Conservation (phyloP, 2,797 vertebrate genomes). For the Ceyx erithaca region DNA sequence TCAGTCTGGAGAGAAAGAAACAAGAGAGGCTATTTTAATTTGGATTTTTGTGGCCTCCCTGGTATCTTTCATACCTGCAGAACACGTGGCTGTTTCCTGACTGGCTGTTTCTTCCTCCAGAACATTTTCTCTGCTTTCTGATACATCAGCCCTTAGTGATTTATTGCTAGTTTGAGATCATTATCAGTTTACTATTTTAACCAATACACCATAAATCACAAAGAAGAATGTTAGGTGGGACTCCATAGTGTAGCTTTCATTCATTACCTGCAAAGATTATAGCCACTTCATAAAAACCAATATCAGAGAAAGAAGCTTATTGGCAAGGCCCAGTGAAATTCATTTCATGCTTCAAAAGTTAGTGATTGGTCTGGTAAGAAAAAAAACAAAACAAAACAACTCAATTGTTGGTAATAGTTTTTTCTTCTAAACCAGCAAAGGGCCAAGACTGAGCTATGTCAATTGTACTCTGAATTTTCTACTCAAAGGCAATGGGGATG, state of each 20-base stretch:
- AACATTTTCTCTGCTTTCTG: constrained; percentile 67
- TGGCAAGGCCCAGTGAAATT: constrained; percentile 78
- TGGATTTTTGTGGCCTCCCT: constrained; percentile 26
- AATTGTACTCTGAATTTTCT: constrained; percentile 48
- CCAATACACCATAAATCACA: constrained; percentile 79
- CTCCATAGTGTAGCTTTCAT: constrained; percentile 78
- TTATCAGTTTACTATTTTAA: constrained; percentile 80
- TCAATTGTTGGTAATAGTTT: constrained; percentile 71
- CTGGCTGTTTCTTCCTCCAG: constrained; percentile 46
- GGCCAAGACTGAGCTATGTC: constrained; percentile 61
- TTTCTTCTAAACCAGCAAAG: constrained; percentile 75
- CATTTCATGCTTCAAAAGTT: constrained; percentile 85
- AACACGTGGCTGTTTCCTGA: constrained; percentile 36
- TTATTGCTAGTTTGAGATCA: constrained; percentile 64
- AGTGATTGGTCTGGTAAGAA: constrained; percentile 76
- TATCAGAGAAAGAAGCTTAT: constrained; percentile 77
- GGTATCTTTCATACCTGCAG: constrained; percentile 26
- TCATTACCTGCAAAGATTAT: constrained; percentile 82
- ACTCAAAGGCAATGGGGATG: constrained; percentile 2
- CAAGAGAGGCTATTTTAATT: not conserved
- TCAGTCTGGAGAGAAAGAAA: constrained; percentile 42
- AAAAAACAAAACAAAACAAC: not conserved
- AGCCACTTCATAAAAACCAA: constrained; percentile 80
- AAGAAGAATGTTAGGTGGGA: constrained; percentile 77
- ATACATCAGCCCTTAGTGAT: constrained; percentile 66